Conservation (phyloP, 1,140 invertebrate species). For the Euura lappo region DNA sequence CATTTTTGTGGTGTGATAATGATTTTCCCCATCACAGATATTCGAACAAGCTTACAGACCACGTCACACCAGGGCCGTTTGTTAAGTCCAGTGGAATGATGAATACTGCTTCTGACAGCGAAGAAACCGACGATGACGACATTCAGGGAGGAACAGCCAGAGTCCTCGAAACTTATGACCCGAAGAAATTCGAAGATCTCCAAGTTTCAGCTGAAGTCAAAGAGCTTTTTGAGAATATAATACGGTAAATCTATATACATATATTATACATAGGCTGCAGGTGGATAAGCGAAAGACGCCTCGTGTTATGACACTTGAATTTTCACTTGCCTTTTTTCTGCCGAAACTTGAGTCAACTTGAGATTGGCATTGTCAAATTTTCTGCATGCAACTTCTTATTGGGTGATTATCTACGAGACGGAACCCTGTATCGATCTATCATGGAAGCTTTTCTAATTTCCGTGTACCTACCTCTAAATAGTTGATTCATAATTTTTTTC, state of each 20-base stretch:
- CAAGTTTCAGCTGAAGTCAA: slow-evolving; percentile 85
- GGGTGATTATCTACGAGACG: too few relatives aligned
- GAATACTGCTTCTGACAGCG: slow-evolving; percentile 51
- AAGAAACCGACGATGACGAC: slow-evolving; percentile 54
- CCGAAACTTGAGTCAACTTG: too few relatives aligned
- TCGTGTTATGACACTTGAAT: too few relatives aligned
- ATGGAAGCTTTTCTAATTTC: too few relatives aligned
- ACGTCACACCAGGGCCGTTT: slow-evolving; percentile 32
- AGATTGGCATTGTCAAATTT: too few relatives aligned
- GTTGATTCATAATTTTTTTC: neutral
- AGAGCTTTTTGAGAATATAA: slow-evolving; percentile 93
- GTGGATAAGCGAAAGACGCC: too few relatives aligned
- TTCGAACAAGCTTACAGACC: slow-evolving; percentile 22
- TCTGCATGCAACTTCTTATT: too few relatives aligned
- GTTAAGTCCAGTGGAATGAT: slow-evolving; percentile 43
- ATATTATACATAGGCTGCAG: too few relatives aligned
- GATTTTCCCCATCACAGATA: slow-evolving; percentile 23
- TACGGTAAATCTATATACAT: slow-evolving; percentile 67
- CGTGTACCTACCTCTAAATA: too few relatives aligned
- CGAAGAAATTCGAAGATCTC: slow-evolving; percentile 84
- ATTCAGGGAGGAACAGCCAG: slow-evolving; percentile 55
- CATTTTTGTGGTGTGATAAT: neutral
- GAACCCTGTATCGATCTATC: too few relatives aligned
- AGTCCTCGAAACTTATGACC: slow-evolving; percentile 75
- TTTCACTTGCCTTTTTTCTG: too few relatives aligned